Evolutionary conservation across 2,797 vertebrate species (phyloP), one percentile per base, ranked within the genome.

Genomic region (Channa striata): DNA sequence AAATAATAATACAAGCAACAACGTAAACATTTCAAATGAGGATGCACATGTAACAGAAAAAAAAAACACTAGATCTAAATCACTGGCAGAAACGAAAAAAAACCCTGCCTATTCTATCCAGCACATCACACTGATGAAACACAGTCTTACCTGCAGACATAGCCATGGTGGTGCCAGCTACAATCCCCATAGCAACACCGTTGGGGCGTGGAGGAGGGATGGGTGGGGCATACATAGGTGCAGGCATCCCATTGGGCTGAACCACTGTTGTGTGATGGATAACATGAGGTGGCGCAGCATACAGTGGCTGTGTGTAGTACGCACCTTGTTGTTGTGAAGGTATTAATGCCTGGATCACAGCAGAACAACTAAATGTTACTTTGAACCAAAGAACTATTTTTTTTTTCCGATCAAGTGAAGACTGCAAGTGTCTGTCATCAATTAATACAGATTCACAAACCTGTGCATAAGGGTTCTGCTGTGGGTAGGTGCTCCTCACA

Each of bases 191-290:
- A 76, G 97, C 88, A 39, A 99, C 94, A 1, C 97, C 96, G 0
- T 94, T 97, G 63, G 91, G 95, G 73, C 97, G 94, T 1, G 94
- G 93, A 0, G 93, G 91, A 0, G 92, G 94, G 73, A 98, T 95
- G 0, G 92, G 93, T 11, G 96, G 96, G 73, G 96, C 96, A 62
- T 98, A 99, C 95, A 99, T 96, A 0, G 97, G 95, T 0, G 97
- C 96, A 8, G 97, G 97, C 97, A 99, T 97, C 82, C 98, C 97
- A 0, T 99, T 99, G 19, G 98, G 97, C 92, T 99, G 98, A 85
- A 99, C 98, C 92, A 99, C 98, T 1, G 98, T 99, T 67, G 98
- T 99, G 92, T 99, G 98, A 92, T 99, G 98, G 83, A 99, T 99
- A 91, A 99, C 97, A 64, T 99, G 97, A 48, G 98, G 98, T 21